Evolutionary conservation across 2,113 vertebrate species (phyloP).

Genomic region (Notarius quadriscutis): DNA sequence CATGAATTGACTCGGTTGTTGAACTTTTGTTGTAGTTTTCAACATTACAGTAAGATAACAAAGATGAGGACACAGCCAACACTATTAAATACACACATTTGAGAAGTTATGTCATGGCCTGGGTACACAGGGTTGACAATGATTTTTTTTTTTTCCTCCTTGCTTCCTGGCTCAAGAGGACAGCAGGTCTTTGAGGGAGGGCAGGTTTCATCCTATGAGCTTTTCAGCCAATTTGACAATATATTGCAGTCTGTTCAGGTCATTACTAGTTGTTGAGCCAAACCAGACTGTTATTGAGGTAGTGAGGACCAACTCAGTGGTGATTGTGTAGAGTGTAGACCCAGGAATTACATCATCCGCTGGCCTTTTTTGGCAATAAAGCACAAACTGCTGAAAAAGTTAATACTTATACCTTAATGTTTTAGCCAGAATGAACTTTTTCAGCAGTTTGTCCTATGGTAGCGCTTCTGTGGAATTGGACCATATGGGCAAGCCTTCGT

Average conservation of each 20-base stretch:
- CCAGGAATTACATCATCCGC: background rate
- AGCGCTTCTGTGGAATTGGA: too few relatives aligned
- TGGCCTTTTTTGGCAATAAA: background rate
- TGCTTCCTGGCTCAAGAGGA: background rate
- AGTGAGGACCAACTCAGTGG: background rate
- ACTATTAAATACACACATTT: background rate
- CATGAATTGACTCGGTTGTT: background rate
- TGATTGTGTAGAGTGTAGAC: background rate
- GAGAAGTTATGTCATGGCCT: background rate
- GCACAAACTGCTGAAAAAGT: background rate
- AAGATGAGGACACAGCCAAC: background rate
- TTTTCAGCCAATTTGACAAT: background rate
- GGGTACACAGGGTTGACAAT: background rate
- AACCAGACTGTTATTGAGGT: background rate
- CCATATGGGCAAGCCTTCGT: too few relatives aligned
- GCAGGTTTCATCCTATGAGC: background rate
- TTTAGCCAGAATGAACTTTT: too few relatives aligned
- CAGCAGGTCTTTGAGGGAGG: background rate
- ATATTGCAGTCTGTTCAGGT: background rate
- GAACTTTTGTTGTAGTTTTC: background rate
- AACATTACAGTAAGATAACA: background rate
- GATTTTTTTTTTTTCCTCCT: background rate
- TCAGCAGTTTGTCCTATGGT: too few relatives aligned
- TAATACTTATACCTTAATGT: too few relatives aligned
- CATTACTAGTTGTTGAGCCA: background rate